phyloP scores from a whole-genome alignment of 2,888 invertebrate species.

The Schrankia costaestrigalis region DNA sequence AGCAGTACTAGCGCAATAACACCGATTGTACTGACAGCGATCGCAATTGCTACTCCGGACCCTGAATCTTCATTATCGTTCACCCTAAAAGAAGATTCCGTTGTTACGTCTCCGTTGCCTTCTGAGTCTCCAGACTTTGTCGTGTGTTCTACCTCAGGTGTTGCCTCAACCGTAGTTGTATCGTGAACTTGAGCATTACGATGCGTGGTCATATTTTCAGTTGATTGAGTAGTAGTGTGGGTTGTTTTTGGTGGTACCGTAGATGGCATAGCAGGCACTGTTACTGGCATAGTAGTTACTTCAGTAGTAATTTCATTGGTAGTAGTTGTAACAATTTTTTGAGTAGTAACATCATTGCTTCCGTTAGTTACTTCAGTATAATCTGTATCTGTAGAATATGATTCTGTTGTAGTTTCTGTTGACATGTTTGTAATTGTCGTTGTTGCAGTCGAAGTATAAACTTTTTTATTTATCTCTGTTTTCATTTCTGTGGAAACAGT shows the following conservation, averaged over 20 bases:
- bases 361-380: constrained; percentile 57
- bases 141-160: constrained; percentile 39
- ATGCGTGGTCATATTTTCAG: constrained; percentile 33
- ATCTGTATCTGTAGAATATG: constrained; percentile 19
- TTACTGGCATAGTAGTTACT: constrained; percentile 14
- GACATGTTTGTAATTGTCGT: too few relatives aligned
- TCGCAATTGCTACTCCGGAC: constrained; percentile 88
- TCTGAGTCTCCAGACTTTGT: constrained; percentile 51
- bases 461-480: constrained; percentile 47
- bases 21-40: constrained; percentile 90
- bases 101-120: constrained; percentile 58
- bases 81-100: constrained; percentile 54
- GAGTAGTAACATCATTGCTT: constrained; percentile 61
- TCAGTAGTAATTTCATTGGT: constrained; percentile 17
- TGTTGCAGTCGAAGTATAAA: constrained; percentile 33
- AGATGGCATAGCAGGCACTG: constrained; percentile 6
- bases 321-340: constrained; percentile 24
- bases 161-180: constrained; percentile 39
- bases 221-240: constrained; percentile 7
- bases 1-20: constrained; percentile 88
- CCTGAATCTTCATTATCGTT: constrained; percentile 62
- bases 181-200: constrained; percentile 39
- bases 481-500: constrained; percentile 48
- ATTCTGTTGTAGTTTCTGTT: constrained; percentile 32
- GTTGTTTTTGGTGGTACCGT: constrained; percentile 11